Conservation (phyloP, 2,113 vertebrate species). For the Anarrhichthys ocellatus region DNA sequence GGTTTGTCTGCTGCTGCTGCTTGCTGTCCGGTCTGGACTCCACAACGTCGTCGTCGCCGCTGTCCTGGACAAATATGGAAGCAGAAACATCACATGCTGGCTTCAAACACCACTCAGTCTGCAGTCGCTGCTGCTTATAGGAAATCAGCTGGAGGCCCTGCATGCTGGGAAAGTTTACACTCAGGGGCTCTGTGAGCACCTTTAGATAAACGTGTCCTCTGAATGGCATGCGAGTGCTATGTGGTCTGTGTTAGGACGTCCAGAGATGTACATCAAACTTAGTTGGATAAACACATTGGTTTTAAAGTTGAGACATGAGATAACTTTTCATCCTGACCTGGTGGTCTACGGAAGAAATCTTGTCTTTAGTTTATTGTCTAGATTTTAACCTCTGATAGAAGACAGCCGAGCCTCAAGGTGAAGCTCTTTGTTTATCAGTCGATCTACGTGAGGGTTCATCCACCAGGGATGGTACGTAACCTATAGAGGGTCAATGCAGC, state of each 20-base stretch:
- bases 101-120: neutral
- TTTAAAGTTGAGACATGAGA: too few species aligned
- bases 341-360: neutral
- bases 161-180: neutral
- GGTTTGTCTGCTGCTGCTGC: slow-evolving; percentile 42
- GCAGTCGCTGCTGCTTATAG: neutral
- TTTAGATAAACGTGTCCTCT: neutral
- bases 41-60: fast-evolving
- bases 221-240: neutral
- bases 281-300: neutral
- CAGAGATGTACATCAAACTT: neutral
- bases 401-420: neutral
- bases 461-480: too few species aligned
- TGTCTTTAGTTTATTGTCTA: neutral
- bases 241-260: neutral
- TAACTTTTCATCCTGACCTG: neutral
- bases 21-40: slow-evolving; percentile 43
- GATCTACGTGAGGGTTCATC: neutral
- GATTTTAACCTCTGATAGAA: neutral
- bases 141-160: neutral
- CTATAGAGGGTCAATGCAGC: too few species aligned
- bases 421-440: neutral
- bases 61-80: slow-evolving; percentile 63
- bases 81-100: slow-evolving; percentile 28
- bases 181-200: neutral